Evolutionary conservation across 2,888 invertebrate genomes (phyloP).

Genomic region (Tinea pellionella): DNA sequence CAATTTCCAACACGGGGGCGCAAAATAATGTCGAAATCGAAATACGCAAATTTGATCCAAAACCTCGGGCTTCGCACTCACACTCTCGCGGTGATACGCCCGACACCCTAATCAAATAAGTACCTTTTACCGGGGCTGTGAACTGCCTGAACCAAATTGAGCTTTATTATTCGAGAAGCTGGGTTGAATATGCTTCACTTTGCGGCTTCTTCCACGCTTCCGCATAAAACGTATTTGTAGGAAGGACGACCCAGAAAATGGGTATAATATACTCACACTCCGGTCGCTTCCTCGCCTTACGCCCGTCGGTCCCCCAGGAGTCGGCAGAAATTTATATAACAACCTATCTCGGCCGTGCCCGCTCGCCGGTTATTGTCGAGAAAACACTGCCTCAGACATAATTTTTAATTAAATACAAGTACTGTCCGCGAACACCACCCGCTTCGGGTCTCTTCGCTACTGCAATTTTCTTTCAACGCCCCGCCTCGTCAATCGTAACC

Average conservation of each 20-base stretch:
- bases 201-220: constrained; percentile 51
- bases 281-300: constrained; percentile 54
- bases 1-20: constrained; percentile 32
- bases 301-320: constrained; percentile 59
- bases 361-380: constrained; percentile 51
- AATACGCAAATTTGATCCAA: constrained; percentile 66
- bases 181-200: constrained; percentile 23
- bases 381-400: constrained; percentile 59
- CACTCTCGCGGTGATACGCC: constrained; percentile 66
- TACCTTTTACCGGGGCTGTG: constrained; percentile 60
- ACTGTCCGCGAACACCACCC: constrained; percentile 35
- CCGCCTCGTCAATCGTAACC: constrained; percentile 26
- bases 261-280: constrained; percentile 70
- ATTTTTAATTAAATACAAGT: constrained; percentile 65
- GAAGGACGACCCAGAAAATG: constrained; percentile 71
- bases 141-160: constrained; percentile 23
- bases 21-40: constrained; percentile 43
- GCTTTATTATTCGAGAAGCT: constrained; percentile 27
- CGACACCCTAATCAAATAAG: constrained; percentile 71
- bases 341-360: constrained; percentile 62
- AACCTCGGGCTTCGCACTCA: constrained; percentile 60
- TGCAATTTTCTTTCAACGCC: constrained; percentile 15
- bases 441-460: neutral
- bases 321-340: constrained; percentile 68
- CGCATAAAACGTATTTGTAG: constrained; percentile 70